Percentiles rank a stretch among this genome's conserved stretches.
phyloP scores from a whole-genome alignment of 2,888 invertebrate genomes.

The Netelia inedita region DNA sequence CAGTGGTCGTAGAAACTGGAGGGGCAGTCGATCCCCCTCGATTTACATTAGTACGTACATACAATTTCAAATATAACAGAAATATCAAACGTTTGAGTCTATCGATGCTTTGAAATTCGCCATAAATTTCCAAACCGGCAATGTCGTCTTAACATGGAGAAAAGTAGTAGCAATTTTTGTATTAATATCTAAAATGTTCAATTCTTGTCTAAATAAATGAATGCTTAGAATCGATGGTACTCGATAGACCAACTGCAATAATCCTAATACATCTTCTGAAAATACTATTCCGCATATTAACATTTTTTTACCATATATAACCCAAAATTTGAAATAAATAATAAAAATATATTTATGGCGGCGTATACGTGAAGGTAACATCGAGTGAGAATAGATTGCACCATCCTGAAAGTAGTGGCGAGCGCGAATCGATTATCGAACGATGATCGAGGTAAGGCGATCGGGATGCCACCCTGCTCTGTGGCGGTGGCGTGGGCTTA shows the following conservation, averaged over 20 bases:
- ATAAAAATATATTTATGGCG: background rate
- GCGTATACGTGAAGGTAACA: background rate
- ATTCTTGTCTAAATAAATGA: too few relatives aligned
- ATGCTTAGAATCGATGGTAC: background rate
- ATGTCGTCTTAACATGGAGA: too few relatives aligned
- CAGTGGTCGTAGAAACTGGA: conserved; percentile 48
- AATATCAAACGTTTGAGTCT: conserved; percentile 9
- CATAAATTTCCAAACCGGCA: background rate
- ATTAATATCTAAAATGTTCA: too few relatives aligned
- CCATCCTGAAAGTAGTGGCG: background rate
- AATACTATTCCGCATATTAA: background rate
- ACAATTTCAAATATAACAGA: conserved; percentile 48
- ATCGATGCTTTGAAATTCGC: background rate
- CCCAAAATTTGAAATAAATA: background rate
- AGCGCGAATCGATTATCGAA: background rate
- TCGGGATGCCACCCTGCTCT: background rate
- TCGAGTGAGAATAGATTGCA: background rate
- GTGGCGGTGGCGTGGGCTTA: too few relatives aligned
- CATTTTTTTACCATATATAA: background rate
- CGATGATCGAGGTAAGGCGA: background rate
- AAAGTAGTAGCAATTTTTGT: too few relatives aligned
- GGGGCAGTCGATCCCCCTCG: conserved; percentile 46
- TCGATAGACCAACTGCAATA: background rate
- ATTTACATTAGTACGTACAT: conserved; percentile 26
- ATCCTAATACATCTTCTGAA: background rate